A percentile compares a stretch with the other conserved stretches of the same genome.
Conservation (phyloP, 35 echinoderm and acorn worm species). For the Ophiothrix spiculata region DNA sequence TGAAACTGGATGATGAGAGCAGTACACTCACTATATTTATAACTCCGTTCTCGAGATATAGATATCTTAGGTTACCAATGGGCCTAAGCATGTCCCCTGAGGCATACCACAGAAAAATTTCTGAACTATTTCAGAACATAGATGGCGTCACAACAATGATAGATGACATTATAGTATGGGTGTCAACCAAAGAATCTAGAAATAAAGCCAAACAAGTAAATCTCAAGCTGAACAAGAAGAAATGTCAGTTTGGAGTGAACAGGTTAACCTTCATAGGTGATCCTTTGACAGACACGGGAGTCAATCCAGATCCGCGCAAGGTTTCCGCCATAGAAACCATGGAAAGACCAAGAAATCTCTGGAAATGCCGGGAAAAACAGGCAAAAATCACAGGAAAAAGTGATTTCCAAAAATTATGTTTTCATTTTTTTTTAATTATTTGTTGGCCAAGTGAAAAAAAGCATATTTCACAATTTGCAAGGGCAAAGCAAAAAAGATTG, state of each 20-base stretch:
- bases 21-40: conserved; percentile 4
- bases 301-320: conserved; percentile 48
- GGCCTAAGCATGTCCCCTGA: conserved; percentile 42
- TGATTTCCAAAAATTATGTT: too few species aligned
- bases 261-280: conserved; percentile 21
- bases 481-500: too few species aligned
- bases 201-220: conserved; percentile 22
- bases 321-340: conserved; percentile 17
- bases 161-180: conserved; percentile 58
- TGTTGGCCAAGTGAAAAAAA: too few species aligned
- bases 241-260: conserved; percentile 34
- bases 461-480: too few species aligned
- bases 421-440: too few species aligned
- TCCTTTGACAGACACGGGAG: conserved; percentile 11
- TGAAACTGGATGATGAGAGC: conserved; percentile 27
- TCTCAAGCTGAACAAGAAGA: conserved; percentile 39
- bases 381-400: too few species aligned
- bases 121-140: conserved; percentile 36
- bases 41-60: conserved; percentile 38
- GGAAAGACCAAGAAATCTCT: not conserved
- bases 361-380: too few species aligned
- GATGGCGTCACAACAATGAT: conserved; percentile 46
- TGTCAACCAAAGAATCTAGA: conserved; percentile 30
- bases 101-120: conserved; percentile 37
- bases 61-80: conserved; percentile 33